Evolutionary conservation across 2,888 invertebrate genomes (phyloP), one percentile per base, ranked within the genome.

Genomic region (Creontiades dilutus): DNA sequence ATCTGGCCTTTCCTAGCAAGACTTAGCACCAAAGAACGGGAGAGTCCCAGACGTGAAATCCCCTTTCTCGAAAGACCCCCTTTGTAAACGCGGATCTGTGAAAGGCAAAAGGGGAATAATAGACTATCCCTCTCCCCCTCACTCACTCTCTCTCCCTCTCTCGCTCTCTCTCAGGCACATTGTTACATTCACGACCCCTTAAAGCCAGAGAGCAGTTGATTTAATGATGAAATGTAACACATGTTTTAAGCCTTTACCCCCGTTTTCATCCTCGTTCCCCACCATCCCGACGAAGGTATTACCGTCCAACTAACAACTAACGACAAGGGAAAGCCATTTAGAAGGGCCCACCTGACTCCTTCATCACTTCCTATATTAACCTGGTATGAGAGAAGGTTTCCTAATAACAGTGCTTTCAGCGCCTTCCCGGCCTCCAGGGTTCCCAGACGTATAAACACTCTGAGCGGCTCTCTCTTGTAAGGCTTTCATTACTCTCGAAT

Each of bases 221-320:
- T 82, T 82, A 82, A 82, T 82, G 82, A 82, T 82, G 82, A 82
- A 82, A 82, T 82, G 82, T 82, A 82, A 82, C 82, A 82, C 82
- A 82, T 82, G 82, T 82, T 82, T 82, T 82, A 82, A 82, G 48
- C 82, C 52, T 82, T 82, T 82, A 52, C 82, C 52, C 48, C 82
- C 52, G 47, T 82, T 46, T 68, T 68, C 82, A n/a, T 19, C 47
- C 27, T 23, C 52, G 46, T 23, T 82, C 47, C 9, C 46, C 52
- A 19, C 37, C 37, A 37, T 37, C 37, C 37, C 37, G 37, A 23
- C 48, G 82, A 52, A 48, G 82, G 82, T 82, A 82, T 82, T 82
- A 82, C 82, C 82, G 46, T 82, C 82, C 82, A 82, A 82, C 52
- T 82, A 82, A 82, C 82, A 82, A 82, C 82, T 82, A 82, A 82